phyloP scores from a whole-genome alignment of 2,888 invertebrate genomes.

The Stenotaenia linearis region DNA sequence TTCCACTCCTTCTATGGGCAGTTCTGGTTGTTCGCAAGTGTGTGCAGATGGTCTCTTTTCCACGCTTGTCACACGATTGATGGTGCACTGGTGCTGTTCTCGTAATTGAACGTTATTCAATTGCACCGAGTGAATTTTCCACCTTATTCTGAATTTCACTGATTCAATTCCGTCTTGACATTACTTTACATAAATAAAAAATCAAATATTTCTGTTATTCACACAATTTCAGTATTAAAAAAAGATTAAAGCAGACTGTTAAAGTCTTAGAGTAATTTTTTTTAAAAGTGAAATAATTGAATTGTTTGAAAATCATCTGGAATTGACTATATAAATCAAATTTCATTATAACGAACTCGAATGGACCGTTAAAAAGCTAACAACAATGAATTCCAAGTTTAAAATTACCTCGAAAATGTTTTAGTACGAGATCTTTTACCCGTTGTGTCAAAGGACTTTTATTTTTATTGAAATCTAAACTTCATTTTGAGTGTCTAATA shows the following conservation, averaged over 20 bases:
- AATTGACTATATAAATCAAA: too few species aligned
- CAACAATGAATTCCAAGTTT: too few species aligned
- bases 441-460: too few species aligned
- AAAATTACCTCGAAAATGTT: too few species aligned
- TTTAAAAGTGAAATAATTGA: too few species aligned
- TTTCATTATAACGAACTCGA: too few species aligned
- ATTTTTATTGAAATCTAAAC: too few species aligned
- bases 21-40: not conserved
- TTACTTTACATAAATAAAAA: not conserved
- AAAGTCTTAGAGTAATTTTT: not conserved
- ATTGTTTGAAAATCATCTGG: too few species aligned
- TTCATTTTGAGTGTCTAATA: too few species aligned
- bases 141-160: not conserved
- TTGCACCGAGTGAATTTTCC: not conserved
- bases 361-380: too few species aligned
- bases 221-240: not conserved
- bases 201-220: not conserved
- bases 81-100: not conserved
- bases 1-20: not conserved
- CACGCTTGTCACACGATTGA: not conserved
- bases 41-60: not conserved
- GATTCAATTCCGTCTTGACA: not conserved
- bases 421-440: too few species aligned
- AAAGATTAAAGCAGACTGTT: not conserved
- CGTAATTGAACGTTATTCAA: not conserved